phyloP scores from a whole-genome alignment of 2,797 vertebrate species.

The Antennarius maculatus region DNA sequence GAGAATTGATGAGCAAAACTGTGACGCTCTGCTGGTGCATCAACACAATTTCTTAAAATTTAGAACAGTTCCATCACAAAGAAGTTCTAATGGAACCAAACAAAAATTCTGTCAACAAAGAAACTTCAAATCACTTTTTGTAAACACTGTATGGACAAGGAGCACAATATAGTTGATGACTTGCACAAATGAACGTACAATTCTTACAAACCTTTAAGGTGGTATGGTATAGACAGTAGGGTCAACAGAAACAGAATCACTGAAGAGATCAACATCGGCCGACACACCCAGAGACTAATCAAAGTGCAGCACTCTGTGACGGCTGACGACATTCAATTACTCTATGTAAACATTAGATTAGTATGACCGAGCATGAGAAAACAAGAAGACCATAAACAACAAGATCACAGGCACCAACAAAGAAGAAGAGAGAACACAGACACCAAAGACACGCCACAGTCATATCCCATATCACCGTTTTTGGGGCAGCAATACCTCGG shows the following conservation, averaged over 20 bases:
- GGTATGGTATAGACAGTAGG: slow-evolving; percentile 10
- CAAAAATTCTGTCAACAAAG: slow-evolving; percentile 8
- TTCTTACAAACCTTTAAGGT: neutral
- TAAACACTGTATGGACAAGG: slow-evolving; percentile 2
- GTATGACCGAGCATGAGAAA: slow-evolving; percentile 59
- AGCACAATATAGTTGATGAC: neutral
- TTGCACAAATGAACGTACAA: neutral
- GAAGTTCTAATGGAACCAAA: neutral
- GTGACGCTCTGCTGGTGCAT: too few relatives aligned
- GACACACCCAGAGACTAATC: slow-evolving; percentile 62
- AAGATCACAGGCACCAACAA: slow-evolving; percentile 31
- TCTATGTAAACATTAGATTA: slow-evolving; percentile 57
- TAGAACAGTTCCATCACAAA: slow-evolving; percentile 23
- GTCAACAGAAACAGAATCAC: slow-evolving; percentile 20
- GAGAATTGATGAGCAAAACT: neutral
- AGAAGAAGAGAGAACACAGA: slow-evolving; percentile 13
- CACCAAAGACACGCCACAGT: slow-evolving; percentile 50
- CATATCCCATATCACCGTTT: slow-evolving; percentile 14
- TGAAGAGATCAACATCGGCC: slow-evolving; percentile 58
- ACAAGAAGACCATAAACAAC: slow-evolving; percentile 27
- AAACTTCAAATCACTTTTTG: slow-evolving; percentile 1
- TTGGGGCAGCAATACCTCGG: too few relatives aligned
- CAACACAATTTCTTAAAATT: too few relatives aligned
- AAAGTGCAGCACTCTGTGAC: slow-evolving; percentile 60
- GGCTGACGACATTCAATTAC: slow-evolving; percentile 66